Base-by-base conservation (phyloP, 2,797 vertebrate genomes). In the Sandelia bainsii region DNA sequence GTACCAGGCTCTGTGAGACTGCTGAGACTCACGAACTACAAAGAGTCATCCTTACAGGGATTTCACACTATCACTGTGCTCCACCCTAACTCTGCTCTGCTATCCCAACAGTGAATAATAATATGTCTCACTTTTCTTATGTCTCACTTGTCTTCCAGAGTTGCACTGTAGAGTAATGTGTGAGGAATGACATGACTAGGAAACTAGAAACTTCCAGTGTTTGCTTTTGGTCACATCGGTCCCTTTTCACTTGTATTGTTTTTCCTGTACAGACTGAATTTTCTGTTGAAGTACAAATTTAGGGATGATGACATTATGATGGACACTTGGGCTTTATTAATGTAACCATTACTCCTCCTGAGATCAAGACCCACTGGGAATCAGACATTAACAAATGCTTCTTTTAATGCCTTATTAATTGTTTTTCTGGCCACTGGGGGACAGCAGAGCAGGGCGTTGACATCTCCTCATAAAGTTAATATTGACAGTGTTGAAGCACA, bases 41-140 rank as follows among this genome's bases (percentile, higher is more conserved):
- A 79, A 66, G 44, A 75, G 75, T 78, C 42, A 50, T 72, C 65
- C 62, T 81, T 40, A 46, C 50, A 56, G 52, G 69, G 66, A 68
- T 51, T 80, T 87, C 57, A 50, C 72, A 60, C 52, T 20, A 27
- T 75, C 61, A 25, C 45, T 19, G 52, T n/a, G 59, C 67, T 76
- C 37, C 62, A 48, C 23, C 66, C 27, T 1, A 11, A 67, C 60
- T 63, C 50, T 39, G 37, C 62, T 51, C 17, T 66, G 32, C 54
- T 59, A 17, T 75, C 59, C 58, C 46, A 54, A 22, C 53, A 25
- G n/a, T 75, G 66, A 78, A 68, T 82, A 80, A 63, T 70, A 74
- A 81, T 57, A 44, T 14, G 16, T 56, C 72, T 68, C 59, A 68
- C 52, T 71, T 77, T 29, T 40, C 48, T 46, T 13, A 32, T 32